Conservation (phyloP, 2,888 invertebrate genomes). For the Chymomyza procnemis region DNA sequence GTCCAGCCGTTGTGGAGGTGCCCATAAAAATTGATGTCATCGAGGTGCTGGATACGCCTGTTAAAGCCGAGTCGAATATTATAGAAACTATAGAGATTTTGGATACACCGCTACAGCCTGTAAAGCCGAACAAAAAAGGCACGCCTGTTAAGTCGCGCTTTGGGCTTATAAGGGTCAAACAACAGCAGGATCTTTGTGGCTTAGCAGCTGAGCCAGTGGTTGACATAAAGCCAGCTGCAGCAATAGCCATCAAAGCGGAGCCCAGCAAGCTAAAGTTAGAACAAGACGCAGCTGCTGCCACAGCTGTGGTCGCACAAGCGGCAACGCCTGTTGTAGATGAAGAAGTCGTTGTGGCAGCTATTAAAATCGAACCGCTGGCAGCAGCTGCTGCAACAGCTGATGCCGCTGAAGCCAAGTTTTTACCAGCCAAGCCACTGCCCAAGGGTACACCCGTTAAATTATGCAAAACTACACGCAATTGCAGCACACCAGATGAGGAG, state of each 20-base stretch:
- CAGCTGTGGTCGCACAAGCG: no score
- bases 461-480: neutral
- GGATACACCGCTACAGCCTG: constrained; percentile 22
- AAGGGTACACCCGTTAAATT: constrained; percentile 28
- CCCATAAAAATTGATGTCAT: constrained; percentile 16
- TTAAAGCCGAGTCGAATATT: constrained; percentile 3
- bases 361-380: no score
- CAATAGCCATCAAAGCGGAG: neutral
- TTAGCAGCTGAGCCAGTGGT: neutral
- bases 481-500: constrained; percentile 7
- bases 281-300: no score
- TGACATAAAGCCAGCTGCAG: neutral
- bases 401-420: no score
- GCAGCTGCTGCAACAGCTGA: no score
- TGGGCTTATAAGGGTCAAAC: constrained; percentile 24
- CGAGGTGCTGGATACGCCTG: constrained; percentile 24
- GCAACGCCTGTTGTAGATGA: no score
- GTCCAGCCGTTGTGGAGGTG: neutral
- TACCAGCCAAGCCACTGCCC: neutral
- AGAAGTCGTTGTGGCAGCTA: no score
- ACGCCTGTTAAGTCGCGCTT: constrained; percentile 19
- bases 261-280: neutral
- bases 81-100: neutral
- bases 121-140: constrained; percentile 14
- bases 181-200: constrained; percentile 14